phyloP scores from a whole-genome alignment of 2,113 vertebrate species.

The Catagonus wagneri region DNA sequence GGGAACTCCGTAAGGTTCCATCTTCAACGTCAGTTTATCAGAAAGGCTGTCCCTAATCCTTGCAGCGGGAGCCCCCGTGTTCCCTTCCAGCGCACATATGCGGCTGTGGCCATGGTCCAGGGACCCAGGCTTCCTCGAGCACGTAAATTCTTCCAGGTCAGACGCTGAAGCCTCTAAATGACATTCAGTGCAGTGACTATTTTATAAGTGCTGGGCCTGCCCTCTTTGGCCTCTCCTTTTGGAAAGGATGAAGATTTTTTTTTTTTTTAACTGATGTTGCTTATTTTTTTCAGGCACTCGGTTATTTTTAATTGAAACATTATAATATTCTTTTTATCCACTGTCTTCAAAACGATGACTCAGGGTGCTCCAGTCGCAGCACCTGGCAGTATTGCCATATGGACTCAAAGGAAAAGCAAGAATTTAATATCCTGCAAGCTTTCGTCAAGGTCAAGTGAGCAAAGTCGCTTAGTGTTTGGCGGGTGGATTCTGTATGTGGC shows the following conservation, averaged over 20 bases:
- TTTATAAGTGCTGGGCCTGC: background rate
- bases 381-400: background rate
- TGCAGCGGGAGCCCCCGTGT: fast-evolving
- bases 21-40: background rate
- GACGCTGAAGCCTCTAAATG: fast-evolving
- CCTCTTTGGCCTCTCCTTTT: background rate
- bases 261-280: too few species aligned
- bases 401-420: background rate
- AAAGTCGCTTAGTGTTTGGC: background rate
- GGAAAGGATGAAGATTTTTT: background rate
- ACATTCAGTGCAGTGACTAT: background rate
- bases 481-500: too few species aligned
- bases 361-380: background rate
- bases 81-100: fast-evolving
- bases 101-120: fast-evolving
- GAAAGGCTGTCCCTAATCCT: background rate
- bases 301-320: background rate
- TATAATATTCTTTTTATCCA: background rate
- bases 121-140: too few species aligned
- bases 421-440: background rate
- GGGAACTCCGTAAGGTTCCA: background rate
- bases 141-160: background rate
- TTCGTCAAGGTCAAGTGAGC: background rate
- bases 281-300: too few species aligned
- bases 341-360: background rate